These are phyloP conservation scores for Centropristis striata DNA, from an alignment of 2,113 vertebrate species.

Conservation along the genomic window DNA sequence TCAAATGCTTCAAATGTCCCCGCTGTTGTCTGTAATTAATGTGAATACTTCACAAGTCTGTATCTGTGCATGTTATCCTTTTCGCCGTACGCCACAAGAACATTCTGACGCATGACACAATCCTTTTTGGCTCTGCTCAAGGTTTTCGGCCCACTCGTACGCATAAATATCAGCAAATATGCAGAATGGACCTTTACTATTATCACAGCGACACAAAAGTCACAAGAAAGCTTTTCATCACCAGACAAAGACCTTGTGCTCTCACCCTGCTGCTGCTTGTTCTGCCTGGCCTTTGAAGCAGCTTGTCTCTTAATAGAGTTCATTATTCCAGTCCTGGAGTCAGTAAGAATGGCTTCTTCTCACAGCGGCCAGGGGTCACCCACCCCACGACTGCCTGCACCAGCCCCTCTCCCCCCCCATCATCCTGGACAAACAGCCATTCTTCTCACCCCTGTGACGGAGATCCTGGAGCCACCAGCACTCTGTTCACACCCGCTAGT, in stretches of 20 bases:
- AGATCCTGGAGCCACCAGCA: slow-evolving; percentile 78
- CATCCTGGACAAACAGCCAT: slow-evolving; percentile 78
- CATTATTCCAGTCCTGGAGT: slow-evolving; percentile 77
- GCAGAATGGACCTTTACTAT: slow-evolving; percentile 71
- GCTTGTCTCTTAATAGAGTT: slow-evolving; percentile 78
- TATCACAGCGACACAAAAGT: slow-evolving; percentile 60
- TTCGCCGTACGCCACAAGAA: slow-evolving; percentile 43
- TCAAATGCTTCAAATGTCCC: slow-evolving; percentile 33
- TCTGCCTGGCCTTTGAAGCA: slow-evolving; percentile 77
- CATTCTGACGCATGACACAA: slow-evolving; percentile 48
- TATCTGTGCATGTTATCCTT: slow-evolving; percentile 51
- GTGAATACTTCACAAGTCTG: slow-evolving; percentile 46
- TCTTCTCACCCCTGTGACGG: slow-evolving; percentile 78
- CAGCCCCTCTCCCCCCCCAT: slow-evolving; percentile 8
- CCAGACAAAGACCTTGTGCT: slow-evolving; percentile 77
- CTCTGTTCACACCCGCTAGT: slow-evolving; percentile 63
- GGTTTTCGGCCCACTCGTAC: slow-evolving; percentile 50
- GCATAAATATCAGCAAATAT: slow-evolving; percentile 69
- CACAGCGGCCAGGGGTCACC: slow-evolving; percentile 73
- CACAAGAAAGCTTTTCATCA: slow-evolving; percentile 81
- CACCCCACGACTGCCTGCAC: slow-evolving; percentile 61
- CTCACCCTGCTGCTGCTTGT: slow-evolving; percentile 68
- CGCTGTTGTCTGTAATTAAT: slow-evolving; percentile 37
- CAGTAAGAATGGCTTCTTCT: slow-evolving; percentile 78
- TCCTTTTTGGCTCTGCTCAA: slow-evolving; percentile 36